Conservation (phyloP, 2,797 vertebrate species). For the Phataginus tricuspis region DNA sequence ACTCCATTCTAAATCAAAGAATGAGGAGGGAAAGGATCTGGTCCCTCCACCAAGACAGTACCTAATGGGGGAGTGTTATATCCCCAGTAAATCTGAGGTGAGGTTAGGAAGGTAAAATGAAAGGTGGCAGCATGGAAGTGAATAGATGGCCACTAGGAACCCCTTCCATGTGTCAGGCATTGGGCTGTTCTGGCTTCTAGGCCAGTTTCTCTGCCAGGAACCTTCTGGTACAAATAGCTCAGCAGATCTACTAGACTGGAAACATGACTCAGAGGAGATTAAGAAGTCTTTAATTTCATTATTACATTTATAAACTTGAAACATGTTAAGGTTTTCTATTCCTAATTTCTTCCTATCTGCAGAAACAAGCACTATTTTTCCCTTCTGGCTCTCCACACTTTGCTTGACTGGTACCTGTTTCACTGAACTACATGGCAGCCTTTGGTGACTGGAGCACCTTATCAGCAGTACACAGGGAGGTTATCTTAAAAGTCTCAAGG, state of each 20-base stretch:
- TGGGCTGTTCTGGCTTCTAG: neutral
- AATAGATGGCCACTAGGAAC: neutral
- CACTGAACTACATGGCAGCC: neutral
- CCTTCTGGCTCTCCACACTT: neutral
- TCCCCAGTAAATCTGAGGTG: neutral
- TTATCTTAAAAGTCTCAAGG: conserved; percentile 1
- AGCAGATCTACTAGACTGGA: neutral
- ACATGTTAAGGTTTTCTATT: neutral
- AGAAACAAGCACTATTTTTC: neutral
- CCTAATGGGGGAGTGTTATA: neutral
- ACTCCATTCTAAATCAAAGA: neutral
- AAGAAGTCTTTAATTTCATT: neutral
- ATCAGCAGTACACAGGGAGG: neutral
- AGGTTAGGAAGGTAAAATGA: neutral
- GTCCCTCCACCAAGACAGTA: neutral
- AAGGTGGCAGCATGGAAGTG: neutral
- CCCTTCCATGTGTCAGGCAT: neutral
- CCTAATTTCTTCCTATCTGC: neutral
- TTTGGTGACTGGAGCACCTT: neutral
- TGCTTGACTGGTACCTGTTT: neutral
- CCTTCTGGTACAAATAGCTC: neutral
- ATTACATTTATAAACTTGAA: neutral
- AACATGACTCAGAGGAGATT: neutral
- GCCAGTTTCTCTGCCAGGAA: neutral
- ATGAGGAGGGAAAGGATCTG: neutral